Evolutionary conservation across 2,888 invertebrate genomes (phyloP).

Genomic region (Griposia aprilina): DNA sequence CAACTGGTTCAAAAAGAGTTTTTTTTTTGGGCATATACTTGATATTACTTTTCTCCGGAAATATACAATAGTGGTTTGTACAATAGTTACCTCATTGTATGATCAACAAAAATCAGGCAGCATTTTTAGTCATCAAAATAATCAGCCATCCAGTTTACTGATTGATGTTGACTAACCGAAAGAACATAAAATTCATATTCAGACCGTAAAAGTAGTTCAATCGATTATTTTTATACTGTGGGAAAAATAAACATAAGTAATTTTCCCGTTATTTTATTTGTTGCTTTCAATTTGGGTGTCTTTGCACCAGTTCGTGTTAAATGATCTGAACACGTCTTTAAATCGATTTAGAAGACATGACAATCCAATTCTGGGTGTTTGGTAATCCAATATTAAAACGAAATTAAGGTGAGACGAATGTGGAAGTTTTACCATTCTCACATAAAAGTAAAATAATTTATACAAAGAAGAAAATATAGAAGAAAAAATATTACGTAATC

Average conservation of each 20-base stretch:
- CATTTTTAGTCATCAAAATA: neutral
- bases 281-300: constrained; percentile 6
- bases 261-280: constrained; percentile 13
- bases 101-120: neutral
- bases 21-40: no score
- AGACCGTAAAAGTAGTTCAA: constrained; percentile 8
- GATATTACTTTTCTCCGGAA: no score
- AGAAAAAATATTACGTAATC: neutral
- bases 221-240: constrained; percentile 7
- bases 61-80: neutral
- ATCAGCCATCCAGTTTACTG: neutral
- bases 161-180: constrained; percentile 6
- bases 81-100: no score
- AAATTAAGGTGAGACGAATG: constrained; percentile 15
- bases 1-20: no score
- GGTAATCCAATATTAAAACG: constrained; percentile 33
- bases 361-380: constrained; percentile 39
- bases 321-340: constrained; percentile 41
- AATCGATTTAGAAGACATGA: constrained; percentile 41
- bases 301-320: constrained; percentile 21
- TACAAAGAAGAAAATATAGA: neutral
- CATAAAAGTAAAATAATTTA: neutral
- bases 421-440: neutral
- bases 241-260: constrained; percentile 34
- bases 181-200: neutral